phyloP scores from a whole-genome alignment of 2,113 vertebrate genomes.

The Ptyas mucosa region DNA sequence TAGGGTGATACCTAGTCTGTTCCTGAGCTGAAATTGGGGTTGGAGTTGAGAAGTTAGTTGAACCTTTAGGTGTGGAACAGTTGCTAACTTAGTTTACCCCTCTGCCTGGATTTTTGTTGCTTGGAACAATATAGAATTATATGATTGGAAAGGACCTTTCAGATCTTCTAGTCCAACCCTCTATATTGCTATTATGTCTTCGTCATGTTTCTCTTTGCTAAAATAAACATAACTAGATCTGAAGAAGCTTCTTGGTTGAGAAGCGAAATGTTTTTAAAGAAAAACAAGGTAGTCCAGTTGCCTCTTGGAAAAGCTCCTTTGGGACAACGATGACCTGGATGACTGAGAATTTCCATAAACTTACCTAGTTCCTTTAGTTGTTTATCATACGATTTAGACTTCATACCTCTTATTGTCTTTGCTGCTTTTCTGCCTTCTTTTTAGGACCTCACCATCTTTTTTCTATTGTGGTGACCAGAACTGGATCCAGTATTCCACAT shows the following conservation, averaged over 20 bases:
- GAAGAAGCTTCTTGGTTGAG: too few species aligned
- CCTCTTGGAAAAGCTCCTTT: too few species aligned
- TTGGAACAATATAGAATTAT: constrained; percentile 42
- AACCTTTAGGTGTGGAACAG: constrained; percentile 25
- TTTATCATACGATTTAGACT: not conserved
- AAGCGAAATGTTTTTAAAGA: too few species aligned
- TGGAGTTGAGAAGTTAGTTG: constrained; percentile 21
- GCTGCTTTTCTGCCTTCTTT: not conserved
- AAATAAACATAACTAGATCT: not conserved
- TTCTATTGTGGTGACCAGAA: not conserved
- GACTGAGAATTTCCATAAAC: too few species aligned
- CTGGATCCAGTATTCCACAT: not conserved
- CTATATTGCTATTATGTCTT: not conserved
- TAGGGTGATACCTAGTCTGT: constrained; percentile 17
- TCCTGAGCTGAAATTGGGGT: constrained; percentile 34
- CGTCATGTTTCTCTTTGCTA: not conserved
- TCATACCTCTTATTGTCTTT: not conserved
- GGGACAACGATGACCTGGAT: too few species aligned
- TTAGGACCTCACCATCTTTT: not conserved
- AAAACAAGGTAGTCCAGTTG: too few species aligned
- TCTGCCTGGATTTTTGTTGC: constrained; percentile 34
- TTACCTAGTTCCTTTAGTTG: not conserved
- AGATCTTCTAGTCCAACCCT: not conserved
- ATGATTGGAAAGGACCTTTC: not conserved
- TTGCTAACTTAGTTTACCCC: constrained; percentile 22